A percentile compares a stretch with the other conserved stretches of the same genome.
phyloP scores from a whole-genome alignment of 1,140 invertebrate species.

The Agraylea sexmaculata region DNA sequence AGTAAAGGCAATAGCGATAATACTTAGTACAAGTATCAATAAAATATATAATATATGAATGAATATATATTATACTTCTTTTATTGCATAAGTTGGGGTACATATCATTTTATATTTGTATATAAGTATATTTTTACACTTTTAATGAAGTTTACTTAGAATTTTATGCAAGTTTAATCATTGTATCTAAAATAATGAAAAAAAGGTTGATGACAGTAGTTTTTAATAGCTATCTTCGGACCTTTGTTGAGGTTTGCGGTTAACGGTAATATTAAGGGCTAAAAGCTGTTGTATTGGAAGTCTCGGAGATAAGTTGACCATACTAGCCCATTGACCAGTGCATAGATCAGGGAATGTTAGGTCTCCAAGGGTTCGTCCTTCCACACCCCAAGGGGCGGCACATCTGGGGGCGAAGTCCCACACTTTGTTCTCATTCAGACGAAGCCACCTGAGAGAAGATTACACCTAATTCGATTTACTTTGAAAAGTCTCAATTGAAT shows the following conservation, averaged over 20 bases:
- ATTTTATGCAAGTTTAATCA: no score
- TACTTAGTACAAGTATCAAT: no score
- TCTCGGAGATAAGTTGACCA: slow-evolving; percentile 59
- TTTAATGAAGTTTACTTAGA: no score
- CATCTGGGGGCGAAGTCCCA: slow-evolving; percentile 66
- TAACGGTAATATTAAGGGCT: slow-evolving; percentile 36
- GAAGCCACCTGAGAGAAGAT: slow-evolving; percentile 48
- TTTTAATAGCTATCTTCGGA: slow-evolving; percentile 30
- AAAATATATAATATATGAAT: no score
- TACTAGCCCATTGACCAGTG: slow-evolving; percentile 73
- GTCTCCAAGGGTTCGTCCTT: slow-evolving; percentile 52
- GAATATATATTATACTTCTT: no score
- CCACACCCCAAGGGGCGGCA: slow-evolving; percentile 58
- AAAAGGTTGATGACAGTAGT: no score
- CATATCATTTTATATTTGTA: no score
- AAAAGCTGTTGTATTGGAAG: slow-evolving; percentile 43
- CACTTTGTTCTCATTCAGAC: slow-evolving; percentile 51
- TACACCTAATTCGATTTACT: slow-evolving; percentile 4
- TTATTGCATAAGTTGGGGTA: no score
- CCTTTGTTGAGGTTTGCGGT: slow-evolving; percentile 35
- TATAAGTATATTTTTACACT: no score
- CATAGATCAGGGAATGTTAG: slow-evolving; percentile 72
- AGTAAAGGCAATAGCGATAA: no score
- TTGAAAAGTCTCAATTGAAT: slow-evolving; percentile 7
- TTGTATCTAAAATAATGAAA: no score